A percentile compares a stretch with the other conserved stretches of the same genome.
phyloP scores from a whole-genome alignment of 2,113 vertebrate genomes.

The Oxyruncus cristatus region DNA sequence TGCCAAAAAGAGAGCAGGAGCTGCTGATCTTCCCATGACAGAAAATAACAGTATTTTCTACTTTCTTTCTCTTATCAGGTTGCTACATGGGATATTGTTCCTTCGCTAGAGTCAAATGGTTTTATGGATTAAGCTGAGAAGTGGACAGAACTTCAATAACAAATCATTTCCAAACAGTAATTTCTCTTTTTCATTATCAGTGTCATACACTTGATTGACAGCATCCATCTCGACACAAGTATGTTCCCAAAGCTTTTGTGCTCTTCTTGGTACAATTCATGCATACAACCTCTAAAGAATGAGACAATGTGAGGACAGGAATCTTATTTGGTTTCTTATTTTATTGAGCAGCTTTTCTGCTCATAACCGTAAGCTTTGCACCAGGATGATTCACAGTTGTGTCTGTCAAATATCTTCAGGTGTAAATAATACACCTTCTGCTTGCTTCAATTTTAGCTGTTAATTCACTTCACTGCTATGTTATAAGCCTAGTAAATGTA shows the following conservation, averaged over 20 bases:
- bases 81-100: conserved; percentile 32
- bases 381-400: not conserved
- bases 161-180: conserved; percentile 57
- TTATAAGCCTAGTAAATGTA: not conserved
- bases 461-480: not conserved
- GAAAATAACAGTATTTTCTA: conserved; percentile 38
- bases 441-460: not conserved
- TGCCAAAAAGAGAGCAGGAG: not conserved
- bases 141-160: conserved; percentile 68
- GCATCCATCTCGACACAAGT: not conserved
- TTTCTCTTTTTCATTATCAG: conserved; percentile 64
- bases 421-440: not conserved
- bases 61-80: conserved; percentile 42
- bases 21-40: not conserved
- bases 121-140: conserved; percentile 65
- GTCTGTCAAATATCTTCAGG: not conserved
- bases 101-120: conserved; percentile 31
- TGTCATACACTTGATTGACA: conserved; percentile 51
- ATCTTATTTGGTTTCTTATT: conserved; percentile 33
- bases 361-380: not conserved
- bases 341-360: conserved; percentile 11
- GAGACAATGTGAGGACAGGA: conserved; percentile 9
- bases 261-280: not conserved
- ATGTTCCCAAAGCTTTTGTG: not conserved
- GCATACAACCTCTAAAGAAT: not conserved